Evolutionary conservation across 2,888 invertebrate genomes (phyloP), one percentile per base, ranked within the genome.

Genomic region (Eulithis prunata): DNA sequence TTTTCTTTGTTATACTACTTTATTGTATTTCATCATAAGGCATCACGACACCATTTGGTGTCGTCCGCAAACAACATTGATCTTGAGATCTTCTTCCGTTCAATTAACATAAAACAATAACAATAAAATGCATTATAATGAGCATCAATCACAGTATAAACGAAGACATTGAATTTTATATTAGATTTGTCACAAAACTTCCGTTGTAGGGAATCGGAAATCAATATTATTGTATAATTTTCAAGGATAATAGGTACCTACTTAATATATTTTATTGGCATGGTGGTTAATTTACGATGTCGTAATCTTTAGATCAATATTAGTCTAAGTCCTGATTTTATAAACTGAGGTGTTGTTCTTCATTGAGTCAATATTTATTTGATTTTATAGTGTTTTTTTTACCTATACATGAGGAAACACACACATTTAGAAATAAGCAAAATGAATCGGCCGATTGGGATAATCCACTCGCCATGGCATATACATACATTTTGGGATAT

Each of bases 11-110:
- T 32, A 32, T 4, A 32, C 6, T 32, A 32, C 21, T 21, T 32
- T 5, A 32, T 32, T 32, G 32, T 3, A 1, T 32, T 1, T 32
- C 32, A 6, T 32, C 32, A 2, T 6, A 32, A 2, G 32, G 6
- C 21, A 32, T 32, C 5, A 32, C 32, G 6, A 32, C 32, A 41
- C 41, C 8, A 47, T 49, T 57, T 41, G 21, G 21, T 53, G 32
- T 62, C 41, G 51, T 43, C 32, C 47, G 54, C n/a, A 55, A 49
- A 57, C 32, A 53, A 51, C 57, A 53, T 61, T 55, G 58, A 64
- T 64, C 66, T 67, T 67, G 63, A 70, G 64, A 62, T 64, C 64
- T 13, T 67, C 72, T 73, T 73, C 71, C 71, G 68, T 67, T 59
- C 10, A 56, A 69, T 63, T 70, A 45, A 68, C 56, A 73, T 73